These are phyloP conservation scores for Cotesia chilonis DNA, from an alignment of 1,140 invertebrate genomes.

Conservation along the genomic window DNA sequence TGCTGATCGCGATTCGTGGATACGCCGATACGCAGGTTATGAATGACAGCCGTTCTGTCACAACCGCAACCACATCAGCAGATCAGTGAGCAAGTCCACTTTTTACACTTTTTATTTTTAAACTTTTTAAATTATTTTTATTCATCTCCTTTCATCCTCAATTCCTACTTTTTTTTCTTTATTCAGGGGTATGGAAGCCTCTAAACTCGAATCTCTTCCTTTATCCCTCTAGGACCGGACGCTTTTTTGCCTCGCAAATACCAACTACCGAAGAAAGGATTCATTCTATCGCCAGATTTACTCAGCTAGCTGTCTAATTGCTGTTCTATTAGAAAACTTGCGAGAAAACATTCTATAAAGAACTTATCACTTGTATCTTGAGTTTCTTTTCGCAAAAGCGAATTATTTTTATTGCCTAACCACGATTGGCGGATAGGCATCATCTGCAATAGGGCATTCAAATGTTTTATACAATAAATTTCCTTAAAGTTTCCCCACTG, in stretches of 20 bases:
- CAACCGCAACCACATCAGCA: neutral
- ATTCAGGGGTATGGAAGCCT: too few relatives aligned
- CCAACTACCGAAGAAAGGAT: neutral
- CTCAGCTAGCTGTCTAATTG: too few relatives aligned
- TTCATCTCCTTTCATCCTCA: neutral
- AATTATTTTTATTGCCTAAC: too few relatives aligned
- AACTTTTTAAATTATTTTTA: neutral
- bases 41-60: conserved; percentile 22
- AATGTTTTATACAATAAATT: too few relatives aligned
- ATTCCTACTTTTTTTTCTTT: too few relatives aligned
- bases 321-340: too few relatives aligned
- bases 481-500: too few relatives aligned
- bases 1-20: too few relatives aligned
- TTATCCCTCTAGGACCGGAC: conserved; percentile 2
- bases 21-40: neutral
- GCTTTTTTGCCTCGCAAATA: conserved; percentile 1
- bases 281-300: too few relatives aligned
- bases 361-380: neutral
- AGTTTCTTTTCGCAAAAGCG: too few relatives aligned
- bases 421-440: too few relatives aligned
- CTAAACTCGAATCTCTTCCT: neutral
- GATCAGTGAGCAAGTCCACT: conserved; percentile 1
- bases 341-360: neutral
- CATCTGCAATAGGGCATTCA: too few relatives aligned
- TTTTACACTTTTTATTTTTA: neutral